phyloP scores from a whole-genome alignment of 1,140 invertebrate genomes.

The Pararge aegeria region DNA sequence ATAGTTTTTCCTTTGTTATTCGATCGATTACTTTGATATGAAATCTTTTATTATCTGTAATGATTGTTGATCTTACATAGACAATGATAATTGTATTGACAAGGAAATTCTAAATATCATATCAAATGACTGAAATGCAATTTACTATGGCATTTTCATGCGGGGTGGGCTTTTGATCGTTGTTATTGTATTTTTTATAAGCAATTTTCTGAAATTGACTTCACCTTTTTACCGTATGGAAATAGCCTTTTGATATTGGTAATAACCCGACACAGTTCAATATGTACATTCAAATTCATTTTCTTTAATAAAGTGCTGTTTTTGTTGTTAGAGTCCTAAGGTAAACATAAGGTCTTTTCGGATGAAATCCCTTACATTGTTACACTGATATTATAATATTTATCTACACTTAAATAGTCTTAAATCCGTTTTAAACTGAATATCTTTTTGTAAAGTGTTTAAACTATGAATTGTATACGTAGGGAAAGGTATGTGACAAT shows the following conservation, averaged over 20 bases:
- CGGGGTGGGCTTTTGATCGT: neutral
- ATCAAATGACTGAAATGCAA: neutral
- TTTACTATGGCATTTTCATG: conserved; percentile 7
- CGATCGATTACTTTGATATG: neutral
- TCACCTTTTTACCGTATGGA: conserved; percentile 10
- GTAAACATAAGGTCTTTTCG: no score
- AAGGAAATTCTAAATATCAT: neutral
- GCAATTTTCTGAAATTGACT: conserved; percentile 18
- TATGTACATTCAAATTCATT: no score
- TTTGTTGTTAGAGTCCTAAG: no score
- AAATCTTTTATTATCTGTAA: neutral
- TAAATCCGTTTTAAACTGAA: no score
- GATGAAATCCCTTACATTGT: no score
- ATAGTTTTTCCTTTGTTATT: neutral
- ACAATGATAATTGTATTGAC: no score
- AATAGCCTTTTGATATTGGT: neutral
- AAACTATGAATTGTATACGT: neutral
- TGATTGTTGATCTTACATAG: neutral
- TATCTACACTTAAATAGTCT: no score
- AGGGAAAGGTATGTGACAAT: no score
- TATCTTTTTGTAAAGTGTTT: no score
- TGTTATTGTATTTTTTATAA: conserved; percentile 16
- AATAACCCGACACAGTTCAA: no score
- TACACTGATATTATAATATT: no score
- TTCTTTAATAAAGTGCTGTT: no score